These are phyloP conservation scores for Arrhopalites spinosus DNA, from an alignment of 2,888 invertebrate species.

Conservation along the genomic window DNA sequence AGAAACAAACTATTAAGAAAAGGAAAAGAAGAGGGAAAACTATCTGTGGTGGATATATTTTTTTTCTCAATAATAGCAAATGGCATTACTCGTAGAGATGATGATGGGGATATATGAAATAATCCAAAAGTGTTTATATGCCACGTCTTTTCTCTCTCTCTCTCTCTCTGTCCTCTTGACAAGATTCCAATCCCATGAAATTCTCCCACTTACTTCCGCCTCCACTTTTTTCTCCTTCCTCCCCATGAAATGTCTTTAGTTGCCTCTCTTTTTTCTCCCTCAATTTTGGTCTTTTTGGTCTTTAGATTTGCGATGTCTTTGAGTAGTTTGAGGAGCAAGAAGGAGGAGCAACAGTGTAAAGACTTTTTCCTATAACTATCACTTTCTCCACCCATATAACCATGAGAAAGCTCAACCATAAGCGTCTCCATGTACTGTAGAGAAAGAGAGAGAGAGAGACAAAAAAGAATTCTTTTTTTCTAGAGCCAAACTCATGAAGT, in stretches of 20 bases:
- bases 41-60: constrained; percentile 16
- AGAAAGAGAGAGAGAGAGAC: background rate
- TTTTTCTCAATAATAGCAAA: constrained; percentile 24
- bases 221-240: background rate
- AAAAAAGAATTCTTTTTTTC: background rate
- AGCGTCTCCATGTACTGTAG: background rate
- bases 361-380: background rate
- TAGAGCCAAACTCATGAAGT: too few relatives aligned
- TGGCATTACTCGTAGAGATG: constrained; percentile 3
- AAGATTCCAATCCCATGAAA: constrained; percentile 1
- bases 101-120: constrained; percentile 24
- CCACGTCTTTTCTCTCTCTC: constrained; percentile 21
- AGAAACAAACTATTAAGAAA: background rate
- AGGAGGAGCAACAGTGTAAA: background rate
- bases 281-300: background rate
- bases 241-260: background rate
- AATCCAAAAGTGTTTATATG: constrained; percentile 33
- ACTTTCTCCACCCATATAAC: too few relatives aligned
- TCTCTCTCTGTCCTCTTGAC: background rate
- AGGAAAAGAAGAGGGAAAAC: background rate
- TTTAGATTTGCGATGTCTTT: background rate
- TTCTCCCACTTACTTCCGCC: background rate
- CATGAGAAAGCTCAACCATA: too few relatives aligned
- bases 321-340: background rate
- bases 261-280: background rate